Base-by-base conservation (phyloP, 2,113 vertebrate genomes). In the Cyrtonyx montezumae region DNA sequence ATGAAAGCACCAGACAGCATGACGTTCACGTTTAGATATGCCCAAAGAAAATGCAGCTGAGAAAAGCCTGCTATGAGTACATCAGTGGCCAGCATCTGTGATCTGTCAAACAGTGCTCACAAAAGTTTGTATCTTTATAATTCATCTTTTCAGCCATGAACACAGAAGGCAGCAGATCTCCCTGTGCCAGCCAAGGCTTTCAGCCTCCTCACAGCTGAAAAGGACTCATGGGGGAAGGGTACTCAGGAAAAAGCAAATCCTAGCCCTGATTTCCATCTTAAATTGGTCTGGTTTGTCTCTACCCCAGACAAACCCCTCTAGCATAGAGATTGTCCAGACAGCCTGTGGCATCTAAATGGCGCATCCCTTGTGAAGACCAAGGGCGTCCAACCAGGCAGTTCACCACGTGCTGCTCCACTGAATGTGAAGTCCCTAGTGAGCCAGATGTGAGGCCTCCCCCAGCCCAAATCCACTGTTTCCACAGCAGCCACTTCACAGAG, bases 21-120 rank as follows among this genome's bases (percentile, higher is more conserved):
- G 74, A 56, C 7, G 74, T 95, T 97, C 94, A 77, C 94, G 96
- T 96, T 77, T 96, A 80, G 97, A 96, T 74, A 42, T 56, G 51
- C 42, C 77, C 63, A 7, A 43, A 56, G 45, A 92, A 61, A 61
- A 45, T 66, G 73, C 13, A 80, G n/a, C 62, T 63, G 45, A 36
- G 80, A 66, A 63, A 68, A 68, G 45, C 82, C 70, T 67, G 65
- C 43, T 58, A 48, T 79, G 74, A 37, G 48, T 28, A 34, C 5
- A 12, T 42, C 48, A 84, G 42, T 46, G 61, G 73, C 20, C 63
- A 70, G 37, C 6, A 37, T 55, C 68, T 68, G 36, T 28, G 48
- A 63, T 22, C 46, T 25, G 28, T 43, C 28, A 67, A 87, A 73
- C 6, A 55, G n/a, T 28, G 20, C 15, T 80, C 56, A 70, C 90